A percentile compares a stretch with the other conserved stretches of the same genome.
These are phyloP conservation scores for Piprites chloris DNA, from an alignment of 2,113 vertebrate species.

Conservation along the genomic window DNA sequence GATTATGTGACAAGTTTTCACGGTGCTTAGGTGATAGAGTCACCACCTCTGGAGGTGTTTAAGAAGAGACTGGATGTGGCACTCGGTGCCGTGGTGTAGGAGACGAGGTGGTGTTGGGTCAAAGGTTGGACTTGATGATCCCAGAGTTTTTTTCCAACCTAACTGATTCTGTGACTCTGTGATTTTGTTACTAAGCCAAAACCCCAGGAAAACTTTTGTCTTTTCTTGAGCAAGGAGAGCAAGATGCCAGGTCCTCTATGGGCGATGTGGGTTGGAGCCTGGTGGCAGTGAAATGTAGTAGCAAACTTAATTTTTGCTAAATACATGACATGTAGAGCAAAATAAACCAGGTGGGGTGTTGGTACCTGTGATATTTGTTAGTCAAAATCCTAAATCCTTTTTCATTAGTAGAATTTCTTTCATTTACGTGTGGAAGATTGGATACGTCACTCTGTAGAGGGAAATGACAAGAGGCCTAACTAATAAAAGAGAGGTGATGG, in stretches of 20 bases:
- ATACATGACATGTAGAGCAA: not conserved
- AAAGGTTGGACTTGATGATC: no score
- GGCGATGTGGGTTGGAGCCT: not conserved
- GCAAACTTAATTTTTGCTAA: not conserved
- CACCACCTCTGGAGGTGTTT: no score
- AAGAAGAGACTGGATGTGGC: no score
- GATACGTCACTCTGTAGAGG: not conserved
- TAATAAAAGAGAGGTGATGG: not conserved
- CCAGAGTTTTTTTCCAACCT: no score
- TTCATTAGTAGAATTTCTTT: not conserved
- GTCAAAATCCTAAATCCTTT: not conserved
- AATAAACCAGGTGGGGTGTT: not conserved
- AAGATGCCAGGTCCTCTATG: accelerated
- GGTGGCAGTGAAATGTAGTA: not conserved
- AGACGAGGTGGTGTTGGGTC: no score
- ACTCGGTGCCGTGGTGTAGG: no score
- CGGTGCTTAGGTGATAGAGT: not conserved
- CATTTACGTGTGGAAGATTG: not conserved
- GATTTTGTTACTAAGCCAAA: not conserved
- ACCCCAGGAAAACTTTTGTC: not conserved
- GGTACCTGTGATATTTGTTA: not conserved
- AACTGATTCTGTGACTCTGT: not conserved
- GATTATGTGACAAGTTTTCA: not conserved
- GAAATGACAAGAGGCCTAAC: not conserved
- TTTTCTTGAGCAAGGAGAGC: not conserved